These are phyloP conservation scores for Montipora foliosa DNA, from an alignment of 64 coral and sea anemone species.

Conservation along the genomic window DNA sequence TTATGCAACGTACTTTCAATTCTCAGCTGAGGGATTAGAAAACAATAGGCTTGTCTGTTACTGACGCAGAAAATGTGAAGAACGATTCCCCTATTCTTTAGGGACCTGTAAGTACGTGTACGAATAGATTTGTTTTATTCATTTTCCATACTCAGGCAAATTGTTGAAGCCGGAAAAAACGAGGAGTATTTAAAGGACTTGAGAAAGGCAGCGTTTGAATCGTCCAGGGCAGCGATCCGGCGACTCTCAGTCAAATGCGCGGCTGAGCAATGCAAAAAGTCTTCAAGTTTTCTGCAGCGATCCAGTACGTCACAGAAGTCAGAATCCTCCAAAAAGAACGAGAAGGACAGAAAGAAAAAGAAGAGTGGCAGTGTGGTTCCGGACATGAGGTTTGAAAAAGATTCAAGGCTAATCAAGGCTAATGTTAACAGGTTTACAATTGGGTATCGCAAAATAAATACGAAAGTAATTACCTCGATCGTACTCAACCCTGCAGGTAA, in stretches of 20 bases:
- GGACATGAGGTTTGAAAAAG: background rate
- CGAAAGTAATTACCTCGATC: no score
- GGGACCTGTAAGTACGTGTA: no score
- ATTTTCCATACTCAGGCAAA: constrained; percentile 59
- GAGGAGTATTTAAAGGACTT: constrained; percentile 62
- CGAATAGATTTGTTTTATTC: background rate
- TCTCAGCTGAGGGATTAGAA: no score
- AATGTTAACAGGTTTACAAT: no score
- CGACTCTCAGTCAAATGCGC: constrained; percentile 69
- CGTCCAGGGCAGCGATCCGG: constrained; percentile 68
- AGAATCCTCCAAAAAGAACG: background rate
- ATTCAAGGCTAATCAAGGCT: no score
- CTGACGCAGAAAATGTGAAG: no score
- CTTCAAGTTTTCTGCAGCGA: background rate
- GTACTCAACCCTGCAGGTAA: no score
- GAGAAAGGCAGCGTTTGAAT: constrained; percentile 66
- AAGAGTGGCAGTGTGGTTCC: constrained; percentile 36
- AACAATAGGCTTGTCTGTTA: no score
- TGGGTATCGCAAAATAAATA: no score
- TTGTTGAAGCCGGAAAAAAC: constrained; percentile 69
- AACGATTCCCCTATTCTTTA: no score
- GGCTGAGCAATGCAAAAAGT: background rate
- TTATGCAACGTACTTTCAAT: no score
- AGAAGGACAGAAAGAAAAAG: background rate
- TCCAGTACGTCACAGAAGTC: background rate